These are phyloP conservation scores for Peromyscus californicus DNA, from an alignment of 2,113 vertebrate genomes.

Conservation along the genomic window DNA sequence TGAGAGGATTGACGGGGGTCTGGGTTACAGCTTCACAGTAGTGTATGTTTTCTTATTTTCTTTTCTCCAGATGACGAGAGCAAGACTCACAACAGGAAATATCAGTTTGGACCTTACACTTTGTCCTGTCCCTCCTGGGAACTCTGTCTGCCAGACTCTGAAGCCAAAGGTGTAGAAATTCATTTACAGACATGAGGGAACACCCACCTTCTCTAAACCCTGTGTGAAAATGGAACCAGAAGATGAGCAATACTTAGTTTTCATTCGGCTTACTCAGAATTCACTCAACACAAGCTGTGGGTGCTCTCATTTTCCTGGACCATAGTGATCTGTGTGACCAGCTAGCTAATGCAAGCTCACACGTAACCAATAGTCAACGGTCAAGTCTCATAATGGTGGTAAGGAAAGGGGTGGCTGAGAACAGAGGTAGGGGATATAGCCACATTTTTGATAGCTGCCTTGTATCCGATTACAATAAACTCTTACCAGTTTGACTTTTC, in stretches of 20 bases:
- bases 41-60: not conserved
- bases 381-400: not conserved
- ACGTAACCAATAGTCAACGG: not conserved
- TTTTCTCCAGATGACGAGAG: not conserved
- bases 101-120: not conserved
- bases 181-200: not conserved
- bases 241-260: not conserved
- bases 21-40: not conserved
- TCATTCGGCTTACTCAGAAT: not conserved
- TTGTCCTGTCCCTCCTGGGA: not conserved
- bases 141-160: not conserved
- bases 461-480: not conserved
- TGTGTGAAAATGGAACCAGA: not conserved
- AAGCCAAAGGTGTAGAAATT: not conserved
- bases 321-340: not conserved
- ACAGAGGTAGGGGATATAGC: not conserved
- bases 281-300: not conserved
- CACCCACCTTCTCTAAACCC: not conserved
- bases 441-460: not conserved
- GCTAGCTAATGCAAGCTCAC: not conserved
- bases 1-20: not conserved
- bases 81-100: not conserved
- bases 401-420: not conserved
- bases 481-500: not conserved
- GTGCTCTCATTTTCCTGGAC: not conserved